Percentiles rank a stretch among this genome's conserved stretches.
phyloP scores from a whole-genome alignment of 2,888 invertebrate species.

The Cryptocephalus moraei region DNA sequence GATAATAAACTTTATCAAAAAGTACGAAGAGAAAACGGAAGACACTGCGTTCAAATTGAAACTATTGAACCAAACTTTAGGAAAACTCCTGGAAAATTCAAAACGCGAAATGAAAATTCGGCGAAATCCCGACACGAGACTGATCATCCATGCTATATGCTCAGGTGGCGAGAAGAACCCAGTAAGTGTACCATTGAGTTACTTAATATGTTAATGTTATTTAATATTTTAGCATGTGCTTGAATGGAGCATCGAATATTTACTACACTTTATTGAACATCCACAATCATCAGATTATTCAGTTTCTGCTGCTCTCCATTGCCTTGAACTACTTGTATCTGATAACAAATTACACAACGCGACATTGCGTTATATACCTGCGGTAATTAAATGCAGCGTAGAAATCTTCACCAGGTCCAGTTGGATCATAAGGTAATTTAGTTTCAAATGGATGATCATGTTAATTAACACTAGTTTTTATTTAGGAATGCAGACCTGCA shows the following conservation, averaged over 20 bases:
- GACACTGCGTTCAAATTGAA: conserved; percentile 15
- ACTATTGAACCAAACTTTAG: conserved; percentile 16
- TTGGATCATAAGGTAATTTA: not conserved
- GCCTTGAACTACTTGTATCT: conserved; percentile 21
- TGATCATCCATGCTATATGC: conserved; percentile 23
- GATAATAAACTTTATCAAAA: conserved; percentile 11
- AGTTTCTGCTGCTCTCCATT: conserved; percentile 19
- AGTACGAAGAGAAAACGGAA: conserved; percentile 11
- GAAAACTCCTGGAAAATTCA: conserved; percentile 9
- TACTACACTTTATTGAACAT: conserved; percentile 16
- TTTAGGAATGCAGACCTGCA: conserved; percentile 24
- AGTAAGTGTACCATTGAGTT: not conserved
- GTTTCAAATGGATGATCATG: not conserved
- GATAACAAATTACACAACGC: conserved; percentile 19
- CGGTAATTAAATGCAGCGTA: not conserved
- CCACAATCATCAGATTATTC: conserved; percentile 12
- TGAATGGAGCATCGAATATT: conserved; percentile 14
- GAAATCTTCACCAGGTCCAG: not conserved
- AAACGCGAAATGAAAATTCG: conserved; percentile 18
- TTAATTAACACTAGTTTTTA: too few species aligned
- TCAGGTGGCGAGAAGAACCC: conserved; percentile 11
- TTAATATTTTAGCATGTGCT: conserved; percentile 15
- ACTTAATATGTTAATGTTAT: not conserved
- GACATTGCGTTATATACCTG: not conserved
- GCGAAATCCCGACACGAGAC: conserved; percentile 22